Evolutionary conservation across 2,797 vertebrate genomes (phyloP).

Genomic region (Picus viridis): DNA sequence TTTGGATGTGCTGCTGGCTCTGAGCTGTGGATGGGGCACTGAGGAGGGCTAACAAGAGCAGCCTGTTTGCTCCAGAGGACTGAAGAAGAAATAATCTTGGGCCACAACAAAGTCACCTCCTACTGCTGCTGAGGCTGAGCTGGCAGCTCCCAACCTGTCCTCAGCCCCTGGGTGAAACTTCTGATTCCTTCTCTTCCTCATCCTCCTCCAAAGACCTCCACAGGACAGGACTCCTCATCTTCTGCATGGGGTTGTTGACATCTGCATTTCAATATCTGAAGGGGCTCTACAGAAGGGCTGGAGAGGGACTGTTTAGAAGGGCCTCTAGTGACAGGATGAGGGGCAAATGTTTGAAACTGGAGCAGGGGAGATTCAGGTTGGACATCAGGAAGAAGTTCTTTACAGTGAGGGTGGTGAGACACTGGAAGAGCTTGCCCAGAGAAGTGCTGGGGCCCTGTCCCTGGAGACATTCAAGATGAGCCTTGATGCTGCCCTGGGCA

Average conservation of each 20-base stretch:
- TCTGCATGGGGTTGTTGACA: fast-evolving
- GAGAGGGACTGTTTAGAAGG: too few species aligned
- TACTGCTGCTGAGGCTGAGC: background rate
- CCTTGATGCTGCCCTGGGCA: too few species aligned
- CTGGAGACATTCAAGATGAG: too few species aligned
- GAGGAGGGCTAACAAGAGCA: background rate
- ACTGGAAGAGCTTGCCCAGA: too few species aligned
- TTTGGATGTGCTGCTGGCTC: background rate
- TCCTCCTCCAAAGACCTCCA: fast-evolving
- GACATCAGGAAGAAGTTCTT: too few species aligned
- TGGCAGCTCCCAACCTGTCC: background rate
- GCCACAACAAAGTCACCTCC: background rate
- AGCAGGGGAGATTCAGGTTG: too few species aligned
- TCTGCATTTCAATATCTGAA: too few species aligned
- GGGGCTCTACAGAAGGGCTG: too few species aligned
- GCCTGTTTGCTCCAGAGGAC: background rate
- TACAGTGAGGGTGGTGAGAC: too few species aligned
- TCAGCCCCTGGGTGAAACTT: background rate
- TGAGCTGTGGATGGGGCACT: background rate
- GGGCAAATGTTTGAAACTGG: too few species aligned
- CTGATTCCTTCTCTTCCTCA: fast-evolving
- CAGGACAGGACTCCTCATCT: fast-evolving
- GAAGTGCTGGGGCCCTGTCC: too few species aligned
- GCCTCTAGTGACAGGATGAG: too few species aligned
- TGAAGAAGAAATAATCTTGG: background rate